phyloP scores from a whole-genome alignment of 2,888 invertebrate genomes.

The Octodonta nipae region DNA sequence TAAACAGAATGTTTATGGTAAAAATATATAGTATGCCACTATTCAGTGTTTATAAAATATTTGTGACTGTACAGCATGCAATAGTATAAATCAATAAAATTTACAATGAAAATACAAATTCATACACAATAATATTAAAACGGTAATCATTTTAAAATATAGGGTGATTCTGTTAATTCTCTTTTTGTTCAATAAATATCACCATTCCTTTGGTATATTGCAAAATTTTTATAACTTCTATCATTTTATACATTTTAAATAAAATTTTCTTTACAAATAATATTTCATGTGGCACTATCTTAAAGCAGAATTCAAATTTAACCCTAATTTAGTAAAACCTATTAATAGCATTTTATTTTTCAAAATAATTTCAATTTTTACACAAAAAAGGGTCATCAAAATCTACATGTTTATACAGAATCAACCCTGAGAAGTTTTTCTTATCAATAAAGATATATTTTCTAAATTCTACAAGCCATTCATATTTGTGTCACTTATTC shows the following conservation, averaged over 20 bases:
- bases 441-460: too few relatives aligned
- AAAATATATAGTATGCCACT: too few relatives aligned
- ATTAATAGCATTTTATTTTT: background rate
- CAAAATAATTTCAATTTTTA: background rate
- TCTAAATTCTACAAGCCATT: background rate
- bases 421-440: too few relatives aligned
- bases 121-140: background rate
- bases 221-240: constrained; percentile 1
- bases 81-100: background rate
- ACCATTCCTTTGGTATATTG: constrained; percentile 3
- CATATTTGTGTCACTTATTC: constrained; percentile 40
- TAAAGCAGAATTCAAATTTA: background rate
- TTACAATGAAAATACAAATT: background rate
- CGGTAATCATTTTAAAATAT: constrained; percentile 1
- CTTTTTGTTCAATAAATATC: background rate
- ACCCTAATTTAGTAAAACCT: background rate
- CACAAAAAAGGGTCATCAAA: background rate
- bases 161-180: constrained; percentile 1
- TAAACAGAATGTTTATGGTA: too few relatives aligned
- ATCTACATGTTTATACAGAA: background rate
- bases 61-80: background rate
- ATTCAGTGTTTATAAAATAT: background rate
- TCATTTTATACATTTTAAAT: background rate
- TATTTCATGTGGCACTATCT: background rate
- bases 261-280: background rate